Percentiles rank a stretch among this genome's conserved stretches.
Evolutionary conservation across 2,797 vertebrate genomes (phyloP).

Genomic region (Notolepis coatsorum): DNA sequence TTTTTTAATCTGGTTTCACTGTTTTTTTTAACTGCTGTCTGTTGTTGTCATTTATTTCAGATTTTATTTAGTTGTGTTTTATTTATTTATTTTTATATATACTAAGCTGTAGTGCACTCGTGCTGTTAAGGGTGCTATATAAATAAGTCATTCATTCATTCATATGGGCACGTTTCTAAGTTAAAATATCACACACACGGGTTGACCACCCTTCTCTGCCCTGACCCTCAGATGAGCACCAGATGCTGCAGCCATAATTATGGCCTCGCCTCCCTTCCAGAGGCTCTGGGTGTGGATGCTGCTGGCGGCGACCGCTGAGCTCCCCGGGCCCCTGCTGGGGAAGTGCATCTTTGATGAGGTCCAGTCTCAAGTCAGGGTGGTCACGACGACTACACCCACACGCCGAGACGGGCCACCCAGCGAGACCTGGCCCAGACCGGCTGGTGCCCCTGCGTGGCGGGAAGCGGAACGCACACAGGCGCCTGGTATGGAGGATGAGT

Average conservation of each 20-base stretch:
- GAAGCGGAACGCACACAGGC: too few species aligned
- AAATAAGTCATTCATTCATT: too few species aligned
- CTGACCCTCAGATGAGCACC: constrained; percentile 23
- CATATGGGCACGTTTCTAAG: background rate
- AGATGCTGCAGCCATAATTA: constrained; percentile 10
- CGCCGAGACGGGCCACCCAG: constrained; percentile 4
- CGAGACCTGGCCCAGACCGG: background rate
- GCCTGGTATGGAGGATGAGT: background rate
- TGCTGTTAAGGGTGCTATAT: too few species aligned
- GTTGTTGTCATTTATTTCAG: too few species aligned
- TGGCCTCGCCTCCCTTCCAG: constrained; percentile 26
- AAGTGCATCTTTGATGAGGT: constrained; percentile 80
- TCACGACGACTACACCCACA: constrained; percentile 46
- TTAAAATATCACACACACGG: background rate
- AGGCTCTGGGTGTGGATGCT: constrained; percentile 38
- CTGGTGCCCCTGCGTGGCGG: background rate
- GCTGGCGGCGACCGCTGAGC: constrained; percentile 46
- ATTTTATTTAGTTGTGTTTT: too few species aligned
- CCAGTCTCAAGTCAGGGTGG: constrained; percentile 61
- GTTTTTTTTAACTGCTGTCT: too few species aligned
- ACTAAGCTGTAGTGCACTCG: too few species aligned
- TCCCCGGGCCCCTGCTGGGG: constrained; percentile 45
- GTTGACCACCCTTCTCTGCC: background rate
- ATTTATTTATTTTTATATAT: too few species aligned
- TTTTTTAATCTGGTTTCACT: too few species aligned